These are phyloP conservation scores for Urocyon cinereoargenteus DNA, from an alignment of 2,797 vertebrate species.

Conservation along the genomic window DNA sequence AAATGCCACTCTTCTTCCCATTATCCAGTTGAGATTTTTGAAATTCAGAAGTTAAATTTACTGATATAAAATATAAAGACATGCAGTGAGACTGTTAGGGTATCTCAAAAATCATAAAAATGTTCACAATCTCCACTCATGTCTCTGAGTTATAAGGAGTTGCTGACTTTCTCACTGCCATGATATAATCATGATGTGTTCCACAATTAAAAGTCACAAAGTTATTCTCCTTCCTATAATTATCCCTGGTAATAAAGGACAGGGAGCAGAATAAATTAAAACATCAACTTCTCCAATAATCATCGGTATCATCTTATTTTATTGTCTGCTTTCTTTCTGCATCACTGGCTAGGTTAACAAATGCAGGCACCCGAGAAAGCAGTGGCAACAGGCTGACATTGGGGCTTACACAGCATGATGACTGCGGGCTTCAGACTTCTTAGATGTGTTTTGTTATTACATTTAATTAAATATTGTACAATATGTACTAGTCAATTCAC, in stretches of 20 bases:
- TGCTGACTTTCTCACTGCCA: background rate
- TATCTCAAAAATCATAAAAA: constrained; percentile 39
- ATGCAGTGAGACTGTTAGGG: background rate
- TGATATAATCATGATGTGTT: background rate
- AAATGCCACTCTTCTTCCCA: background rate
- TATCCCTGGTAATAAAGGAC: constrained; percentile 33
- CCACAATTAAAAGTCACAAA: background rate
- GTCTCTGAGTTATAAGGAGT: background rate
- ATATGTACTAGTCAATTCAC: constrained; percentile 37
- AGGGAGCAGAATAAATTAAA: constrained; percentile 23
- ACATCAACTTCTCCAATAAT: background rate
- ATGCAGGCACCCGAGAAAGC: background rate
- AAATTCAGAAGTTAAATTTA: constrained; percentile 33
- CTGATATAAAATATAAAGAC: constrained; percentile 16
- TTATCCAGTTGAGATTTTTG: background rate
- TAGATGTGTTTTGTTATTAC: background rate
- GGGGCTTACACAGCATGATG: background rate
- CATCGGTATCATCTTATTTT: background rate
- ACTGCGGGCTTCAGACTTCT: background rate
- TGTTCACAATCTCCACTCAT: background rate
- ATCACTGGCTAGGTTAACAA: background rate
- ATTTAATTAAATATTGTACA: constrained; percentile 28
- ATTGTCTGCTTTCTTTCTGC: background rate
- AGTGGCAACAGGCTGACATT: background rate
- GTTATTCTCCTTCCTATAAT: background rate